Evolutionary conservation across 1,140 invertebrate genomes (phyloP), one percentile per base, ranked within the genome.

Genomic region (Caerostris extrusa): DNA sequence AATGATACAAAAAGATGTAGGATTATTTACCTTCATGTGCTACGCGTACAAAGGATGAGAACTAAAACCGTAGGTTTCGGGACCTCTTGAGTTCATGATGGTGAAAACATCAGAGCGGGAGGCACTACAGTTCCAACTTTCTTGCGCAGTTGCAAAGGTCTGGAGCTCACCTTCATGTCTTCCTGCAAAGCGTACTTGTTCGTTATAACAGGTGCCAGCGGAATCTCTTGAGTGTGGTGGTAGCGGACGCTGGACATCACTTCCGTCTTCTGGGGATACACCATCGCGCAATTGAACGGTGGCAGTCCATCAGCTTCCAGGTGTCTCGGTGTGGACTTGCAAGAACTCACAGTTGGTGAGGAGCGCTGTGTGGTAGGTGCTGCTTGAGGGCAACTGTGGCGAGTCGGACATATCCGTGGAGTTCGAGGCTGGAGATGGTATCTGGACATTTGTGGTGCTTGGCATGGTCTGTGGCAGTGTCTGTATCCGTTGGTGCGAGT

Each of bases 131-230:
- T 82, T 4, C 64, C 34, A 8, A 71, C 50, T 12, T 91, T 86
- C 58, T 81, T 87, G 3, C 61, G 91, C n/a, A 85, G 17, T 58
- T 71, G 60, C n/a, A 71, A 10, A 5, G 90, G 88, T n/a, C 34
- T 19, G 2, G 86, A 12, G 60, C 90, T 77, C 2, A 88, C 82
- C 19, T 85, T 56, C 7, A 92, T 17, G 56, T 94, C 94, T 56
- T 94, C 91, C 19, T 94, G 94, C 53, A 95, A 64, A 12, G 92
- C 95, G 86, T 95, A 95, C 67, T 94, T 94, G 64, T 95, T 95
- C 4, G 93, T 87, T 8, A 95, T 95, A 1, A 95, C 90, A n/a
- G 95, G 92, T 10, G 91, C 82, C 53, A 93, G 10, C 3, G 50
- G 69, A 56, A 56, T 17, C 53, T 57, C 56, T 53, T 60, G 83